Evolutionary conservation across 1,140 invertebrate species (phyloP).

Genomic region (Penaeus vannamei): DNA sequence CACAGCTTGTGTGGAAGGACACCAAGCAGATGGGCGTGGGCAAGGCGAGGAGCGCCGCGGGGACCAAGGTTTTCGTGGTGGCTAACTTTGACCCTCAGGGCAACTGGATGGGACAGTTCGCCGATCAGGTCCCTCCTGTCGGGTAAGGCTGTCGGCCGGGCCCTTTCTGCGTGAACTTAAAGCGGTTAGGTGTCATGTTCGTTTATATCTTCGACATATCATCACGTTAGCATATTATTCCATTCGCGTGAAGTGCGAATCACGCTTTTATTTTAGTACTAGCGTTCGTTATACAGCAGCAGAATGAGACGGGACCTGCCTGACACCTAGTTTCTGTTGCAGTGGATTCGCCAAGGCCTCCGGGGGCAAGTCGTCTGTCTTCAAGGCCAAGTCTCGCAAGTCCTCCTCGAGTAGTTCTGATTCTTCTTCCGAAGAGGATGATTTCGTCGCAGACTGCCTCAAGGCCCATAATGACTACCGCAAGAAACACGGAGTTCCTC

Average conservation of each 20-base stretch:
- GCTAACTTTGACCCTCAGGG: slow-evolving; percentile 86
- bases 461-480: slow-evolving; percentile 85
- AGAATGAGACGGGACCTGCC: neutral
- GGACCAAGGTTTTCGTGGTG: slow-evolving; percentile 78
- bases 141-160: slow-evolving; percentile 52
- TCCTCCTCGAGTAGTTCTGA: slow-evolving; percentile 48
- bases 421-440: slow-evolving; percentile 70
- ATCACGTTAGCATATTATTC: neutral
- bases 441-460: slow-evolving; percentile 78
- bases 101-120: slow-evolving; percentile 83
- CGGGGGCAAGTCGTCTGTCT: slow-evolving; percentile 20
- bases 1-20: slow-evolving; percentile 89
- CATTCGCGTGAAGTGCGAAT: neutral
- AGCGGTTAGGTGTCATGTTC: neutral
- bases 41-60: slow-evolving; percentile 82
- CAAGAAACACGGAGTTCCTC: slow-evolving; percentile 80
- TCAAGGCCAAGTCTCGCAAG: slow-evolving; percentile 38
- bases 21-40: slow-evolving; percentile 86
- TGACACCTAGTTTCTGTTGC: neutral
- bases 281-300: neutral
- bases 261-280: neutral
- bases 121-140: slow-evolving; percentile 81
- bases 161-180: neutral
- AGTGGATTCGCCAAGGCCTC: slow-evolving; percentile 58
- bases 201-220: neutral